phyloP scores from a whole-genome alignment of 2,888 invertebrate species.

The Himalopsyche tibetana region DNA sequence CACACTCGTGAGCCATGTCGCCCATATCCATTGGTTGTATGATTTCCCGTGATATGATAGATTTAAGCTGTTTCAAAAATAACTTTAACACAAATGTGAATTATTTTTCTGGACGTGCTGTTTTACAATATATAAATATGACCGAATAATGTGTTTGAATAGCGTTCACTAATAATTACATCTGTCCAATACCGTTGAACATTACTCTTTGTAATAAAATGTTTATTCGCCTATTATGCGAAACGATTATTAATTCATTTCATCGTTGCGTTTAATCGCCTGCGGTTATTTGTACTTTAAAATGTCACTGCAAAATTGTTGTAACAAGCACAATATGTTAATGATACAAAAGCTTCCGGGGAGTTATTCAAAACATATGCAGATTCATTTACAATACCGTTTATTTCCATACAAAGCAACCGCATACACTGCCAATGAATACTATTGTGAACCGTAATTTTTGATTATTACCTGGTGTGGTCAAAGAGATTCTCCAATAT shows the following conservation, averaged over 20 bases:
- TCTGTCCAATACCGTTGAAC: not conserved
- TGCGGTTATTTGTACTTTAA: not conserved
- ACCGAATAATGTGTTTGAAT: no score
- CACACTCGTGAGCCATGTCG: no score
- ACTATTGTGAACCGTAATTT: not conserved
- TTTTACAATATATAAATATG: no score
- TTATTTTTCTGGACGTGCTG: no score
- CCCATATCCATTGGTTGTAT: no score
- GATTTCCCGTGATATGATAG: no score
- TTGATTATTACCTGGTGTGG: no score
- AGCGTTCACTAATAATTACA: not conserved
- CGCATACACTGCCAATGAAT: not conserved
- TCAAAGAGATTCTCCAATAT: no score
- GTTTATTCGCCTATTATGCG: not conserved
- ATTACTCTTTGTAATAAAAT: not conserved
- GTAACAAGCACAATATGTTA: not conserved
- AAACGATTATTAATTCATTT: not conserved
- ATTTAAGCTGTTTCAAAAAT: no score
- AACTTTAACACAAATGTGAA: no score
- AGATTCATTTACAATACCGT: not conserved
- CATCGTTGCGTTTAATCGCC: not conserved
- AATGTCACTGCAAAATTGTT: constrained; percentile 1
- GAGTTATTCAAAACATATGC: not conserved
- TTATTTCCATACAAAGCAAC: constrained; percentile 18
- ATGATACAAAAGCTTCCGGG: not conserved